Percentiles rank a stretch among this genome's conserved stretches.
Conservation (phyloP, 2,113 vertebrate genomes). For the Pelvicachromis taeniatus region DNA sequence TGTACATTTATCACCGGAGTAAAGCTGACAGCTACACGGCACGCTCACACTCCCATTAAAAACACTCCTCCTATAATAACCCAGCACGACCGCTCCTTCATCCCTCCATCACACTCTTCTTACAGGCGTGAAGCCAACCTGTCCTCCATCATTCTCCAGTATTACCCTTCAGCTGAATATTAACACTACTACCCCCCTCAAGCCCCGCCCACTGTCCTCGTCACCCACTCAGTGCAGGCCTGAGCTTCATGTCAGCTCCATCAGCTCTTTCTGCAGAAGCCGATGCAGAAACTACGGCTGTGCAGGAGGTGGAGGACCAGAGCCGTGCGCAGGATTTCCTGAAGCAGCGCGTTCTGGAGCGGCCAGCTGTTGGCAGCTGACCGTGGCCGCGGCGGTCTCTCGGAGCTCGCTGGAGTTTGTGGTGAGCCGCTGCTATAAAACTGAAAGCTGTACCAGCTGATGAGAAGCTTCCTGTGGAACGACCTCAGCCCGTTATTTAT, state of each 20-base stretch:
- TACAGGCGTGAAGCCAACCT: not conserved
- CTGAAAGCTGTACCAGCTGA: not conserved
- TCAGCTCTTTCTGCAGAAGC: slow-evolving; percentile 28
- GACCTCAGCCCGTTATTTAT: not conserved
- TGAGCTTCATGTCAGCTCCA: slow-evolving; percentile 26
- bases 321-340: too few relatives aligned
- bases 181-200: not conserved
- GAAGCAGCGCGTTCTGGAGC: not conserved
- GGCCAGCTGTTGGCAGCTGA: not conserved
- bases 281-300: slow-evolving; percentile 33
- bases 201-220: not conserved
- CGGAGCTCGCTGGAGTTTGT: not conserved
- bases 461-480: not conserved
- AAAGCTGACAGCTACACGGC: slow-evolving; percentile 42
- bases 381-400: not conserved
- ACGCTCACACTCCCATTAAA: slow-evolving; percentile 9
- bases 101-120: not conserved
- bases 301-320: not conserved
- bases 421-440: not conserved
- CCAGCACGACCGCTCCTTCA: not conserved
- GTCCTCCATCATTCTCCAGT: not conserved
- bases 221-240: slow-evolving; percentile 32
- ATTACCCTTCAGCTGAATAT: slow-evolving; percentile 47
- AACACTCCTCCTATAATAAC: not conserved
- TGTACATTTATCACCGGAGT: slow-evolving; percentile 41